Evolutionary conservation across 1,140 invertebrate species (phyloP).

Genomic region (Pseudachorutes palmiensis): DNA sequence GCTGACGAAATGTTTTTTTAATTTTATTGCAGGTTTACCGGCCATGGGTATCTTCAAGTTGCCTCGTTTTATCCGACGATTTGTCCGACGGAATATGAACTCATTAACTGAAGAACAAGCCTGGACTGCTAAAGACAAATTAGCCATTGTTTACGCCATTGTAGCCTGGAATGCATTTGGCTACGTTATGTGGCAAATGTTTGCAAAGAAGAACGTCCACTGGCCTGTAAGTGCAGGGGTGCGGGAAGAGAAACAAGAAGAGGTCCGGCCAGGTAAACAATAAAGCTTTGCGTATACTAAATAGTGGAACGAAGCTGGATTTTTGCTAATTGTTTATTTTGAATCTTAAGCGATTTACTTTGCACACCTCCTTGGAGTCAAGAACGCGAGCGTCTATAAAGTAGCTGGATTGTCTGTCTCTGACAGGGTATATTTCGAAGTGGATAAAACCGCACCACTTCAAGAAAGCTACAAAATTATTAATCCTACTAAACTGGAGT

Average conservation of each 20-base stretch:
- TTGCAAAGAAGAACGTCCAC: constrained; percentile 49
- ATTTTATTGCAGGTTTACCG: not conserved
- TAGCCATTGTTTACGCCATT: constrained; percentile 53
- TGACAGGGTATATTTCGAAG: not conserved
- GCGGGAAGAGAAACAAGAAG: constrained; percentile 51
- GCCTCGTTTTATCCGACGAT: constrained; percentile 39
- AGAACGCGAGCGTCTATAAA: not conserved
- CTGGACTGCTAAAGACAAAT: constrained; percentile 49
- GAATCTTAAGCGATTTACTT: not conserved
- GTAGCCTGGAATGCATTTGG: constrained; percentile 58
- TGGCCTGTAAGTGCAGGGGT: constrained; percentile 56
- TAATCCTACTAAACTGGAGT: not conserved
- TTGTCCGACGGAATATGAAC: constrained; percentile 52
- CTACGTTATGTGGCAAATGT: constrained; percentile 50
- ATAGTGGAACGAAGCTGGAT: not conserved
- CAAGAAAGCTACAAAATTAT: not conserved
- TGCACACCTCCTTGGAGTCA: not conserved
- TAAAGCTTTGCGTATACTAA: not conserved
- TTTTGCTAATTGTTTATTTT: not conserved
- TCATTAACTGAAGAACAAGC: constrained; percentile 52
- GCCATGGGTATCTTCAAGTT: constrained; percentile 7
- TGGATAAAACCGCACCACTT: not conserved
- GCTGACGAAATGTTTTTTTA: too few relatives aligned
- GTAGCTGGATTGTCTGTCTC: not conserved
- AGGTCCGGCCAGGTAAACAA: constrained; percentile 31